phyloP scores from a whole-genome alignment of 2,113 vertebrate species.

The Notarius quadriscutis region DNA sequence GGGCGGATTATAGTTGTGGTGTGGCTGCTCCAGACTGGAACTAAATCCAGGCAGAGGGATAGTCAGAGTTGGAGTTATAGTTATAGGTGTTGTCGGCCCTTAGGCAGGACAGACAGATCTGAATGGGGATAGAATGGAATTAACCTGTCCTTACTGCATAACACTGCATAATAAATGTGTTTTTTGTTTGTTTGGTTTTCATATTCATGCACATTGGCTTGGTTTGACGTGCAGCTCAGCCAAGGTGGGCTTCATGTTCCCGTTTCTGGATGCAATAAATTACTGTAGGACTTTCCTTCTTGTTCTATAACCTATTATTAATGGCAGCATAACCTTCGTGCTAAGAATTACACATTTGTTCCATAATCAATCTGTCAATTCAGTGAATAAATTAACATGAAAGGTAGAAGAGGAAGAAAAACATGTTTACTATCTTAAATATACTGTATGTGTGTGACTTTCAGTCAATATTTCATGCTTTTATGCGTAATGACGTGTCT shows the following conservation, averaged over 20 bases:
- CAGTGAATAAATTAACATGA: neutral
- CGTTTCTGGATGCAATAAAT: conserved; percentile 24
- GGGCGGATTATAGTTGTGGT: no score
- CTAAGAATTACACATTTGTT: neutral
- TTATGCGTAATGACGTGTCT: neutral
- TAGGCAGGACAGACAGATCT: neutral
- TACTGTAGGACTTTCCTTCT: conserved; percentile 14
- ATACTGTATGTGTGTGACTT: neutral
- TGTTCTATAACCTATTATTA: conserved; percentile 29
- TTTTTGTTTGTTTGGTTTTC: conserved; percentile 4
- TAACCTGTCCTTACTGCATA: conserved; percentile 16
- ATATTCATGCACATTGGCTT: neutral
- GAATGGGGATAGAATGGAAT: neutral
- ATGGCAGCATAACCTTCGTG: neutral
- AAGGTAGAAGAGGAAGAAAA: neutral
- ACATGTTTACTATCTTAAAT: neutral
- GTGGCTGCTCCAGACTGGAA: no score
- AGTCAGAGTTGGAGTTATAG: no score
- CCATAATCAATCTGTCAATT: conserved; percentile 3
- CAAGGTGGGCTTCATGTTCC: conserved; percentile 22
- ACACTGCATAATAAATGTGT: conserved; percentile 6
- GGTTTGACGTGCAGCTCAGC: conserved; percentile 29
- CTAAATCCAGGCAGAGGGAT: no score
- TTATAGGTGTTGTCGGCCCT: no score
- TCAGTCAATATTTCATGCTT: neutral